Evolutionary conservation across 2,113 vertebrate genomes (phyloP).

Genomic region (Connochaetes taurinus): DNA sequence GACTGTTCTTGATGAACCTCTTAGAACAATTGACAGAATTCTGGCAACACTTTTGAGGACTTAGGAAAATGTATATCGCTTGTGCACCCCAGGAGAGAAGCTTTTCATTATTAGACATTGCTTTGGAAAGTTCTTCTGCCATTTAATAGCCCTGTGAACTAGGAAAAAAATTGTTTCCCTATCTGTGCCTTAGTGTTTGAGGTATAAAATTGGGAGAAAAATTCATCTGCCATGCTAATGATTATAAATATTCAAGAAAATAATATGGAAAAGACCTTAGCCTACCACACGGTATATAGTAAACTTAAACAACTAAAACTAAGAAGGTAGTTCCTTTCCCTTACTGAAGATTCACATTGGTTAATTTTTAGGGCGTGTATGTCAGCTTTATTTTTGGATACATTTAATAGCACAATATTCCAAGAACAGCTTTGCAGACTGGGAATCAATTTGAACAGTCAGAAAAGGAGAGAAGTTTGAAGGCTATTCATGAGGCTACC

Average conservation of each 20-base stretch:
- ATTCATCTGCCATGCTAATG: background rate
- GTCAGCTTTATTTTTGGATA: background rate
- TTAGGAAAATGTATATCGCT: background rate
- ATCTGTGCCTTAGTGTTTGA: background rate
- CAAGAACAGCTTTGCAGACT: background rate
- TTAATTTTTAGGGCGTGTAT: background rate
- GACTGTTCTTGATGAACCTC: background rate
- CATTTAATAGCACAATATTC: background rate
- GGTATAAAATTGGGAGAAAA: background rate
- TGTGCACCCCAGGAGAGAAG: accelerated
- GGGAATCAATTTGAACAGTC: background rate
- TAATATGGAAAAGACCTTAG: background rate
- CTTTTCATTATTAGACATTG: background rate
- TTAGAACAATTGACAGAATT: background rate
- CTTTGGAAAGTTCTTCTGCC: background rate
- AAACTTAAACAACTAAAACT: background rate
- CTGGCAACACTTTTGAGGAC: background rate
- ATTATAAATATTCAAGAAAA: background rate
- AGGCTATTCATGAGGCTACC: background rate
- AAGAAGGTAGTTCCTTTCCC: background rate
- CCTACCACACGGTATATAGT: no score
- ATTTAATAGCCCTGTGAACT: background rate
- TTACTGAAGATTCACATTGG: background rate
- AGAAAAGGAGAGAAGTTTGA: background rate
- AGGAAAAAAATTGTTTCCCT: background rate